Base-by-base conservation (phyloP, 2,113 vertebrate genomes). In the Monarcha castaneiventris region DNA sequence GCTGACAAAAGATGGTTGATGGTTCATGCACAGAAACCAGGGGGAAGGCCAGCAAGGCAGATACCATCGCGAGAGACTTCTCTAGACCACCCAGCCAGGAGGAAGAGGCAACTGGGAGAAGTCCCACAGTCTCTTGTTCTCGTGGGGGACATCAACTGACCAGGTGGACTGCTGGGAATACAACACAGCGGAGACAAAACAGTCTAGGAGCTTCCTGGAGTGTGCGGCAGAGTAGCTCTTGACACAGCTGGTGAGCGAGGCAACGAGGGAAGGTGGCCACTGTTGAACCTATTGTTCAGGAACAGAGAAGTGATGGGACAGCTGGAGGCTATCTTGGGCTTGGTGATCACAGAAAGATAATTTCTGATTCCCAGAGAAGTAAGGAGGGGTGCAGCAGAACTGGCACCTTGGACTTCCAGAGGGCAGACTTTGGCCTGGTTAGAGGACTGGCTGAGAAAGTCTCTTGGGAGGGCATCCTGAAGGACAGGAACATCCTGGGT, bases 81-180 rank as follows among this genome's bases (percentile, higher is more conserved):
- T 71, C 39, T 4, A 43, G 61, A 61, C 30, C 15, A 61, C 15
- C 2, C 21, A 73, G 0, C 9, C 30, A 43, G 41, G n/a, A 61
- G 18, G 9, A 74, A 74, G 61, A 41, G 14, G 12, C 8, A 67
- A 26, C 17, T 35, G 51, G 22, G 10, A 54, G 21, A 52, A 74
- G 13, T 59, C 15, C 48, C 21, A 67, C 16, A 14, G 6, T 32
- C 5, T 22, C 46, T 32, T 84, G 27, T 25, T 77, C 13, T 69
- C 1, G 0, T 56, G 13, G 7, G 5, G 20, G 5, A 33, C 22
- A 58, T 29, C 56, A 63, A 5, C 3, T 62, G 48, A 41, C 30
- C 20, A 10, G 5, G 4, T 44, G 46, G 46, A 8, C 13, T 67
- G 22, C 37, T 39, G 39, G 29, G 67, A 81, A 67, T 39, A 17